Conservation (phyloP, 2,797 vertebrate genomes). For the Sylvia borin region DNA sequence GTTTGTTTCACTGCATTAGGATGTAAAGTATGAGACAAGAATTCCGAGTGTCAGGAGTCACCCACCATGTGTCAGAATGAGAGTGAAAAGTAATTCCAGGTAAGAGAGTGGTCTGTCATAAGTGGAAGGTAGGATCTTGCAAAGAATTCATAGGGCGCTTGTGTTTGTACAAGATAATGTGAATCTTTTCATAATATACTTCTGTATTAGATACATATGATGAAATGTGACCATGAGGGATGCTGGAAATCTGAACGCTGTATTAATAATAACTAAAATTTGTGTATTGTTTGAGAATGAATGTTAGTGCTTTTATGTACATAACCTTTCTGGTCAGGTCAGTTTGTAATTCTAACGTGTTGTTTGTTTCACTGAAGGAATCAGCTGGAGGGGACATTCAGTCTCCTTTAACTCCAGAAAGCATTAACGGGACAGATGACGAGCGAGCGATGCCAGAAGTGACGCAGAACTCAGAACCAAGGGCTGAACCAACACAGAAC, state of each 20-base stretch:
- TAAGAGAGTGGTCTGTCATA: not conserved
- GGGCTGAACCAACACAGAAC: constrained; percentile 91
- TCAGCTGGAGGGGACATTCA: constrained; percentile 93
- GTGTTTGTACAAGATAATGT: not conserved
- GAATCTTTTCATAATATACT: not conserved
- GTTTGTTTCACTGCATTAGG: not conserved
- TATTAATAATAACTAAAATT: not conserved
- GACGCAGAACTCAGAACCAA: constrained; percentile 88
- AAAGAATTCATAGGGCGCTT: not conserved
- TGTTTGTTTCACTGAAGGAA: constrained; percentile 80
- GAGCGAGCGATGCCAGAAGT: constrained; percentile 85
- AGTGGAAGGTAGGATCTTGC: not conserved
- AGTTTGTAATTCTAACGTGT: constrained; percentile 18
- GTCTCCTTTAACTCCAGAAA: constrained; percentile 92
- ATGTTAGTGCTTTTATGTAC: not conserved
- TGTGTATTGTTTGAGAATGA: not conserved
- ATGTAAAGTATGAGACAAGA: not conserved
- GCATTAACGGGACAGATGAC: constrained; percentile 93
- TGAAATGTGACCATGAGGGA: not conserved
- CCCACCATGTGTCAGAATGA: not conserved
- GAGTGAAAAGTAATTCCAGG: not conserved
- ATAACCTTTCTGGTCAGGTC: not conserved
- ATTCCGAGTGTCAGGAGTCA: not conserved
- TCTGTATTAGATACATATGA: not conserved
- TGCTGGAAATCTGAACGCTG: not conserved